Conservation (phyloP, 2,888 invertebrate genomes). For the Monochamus alternatus region DNA sequence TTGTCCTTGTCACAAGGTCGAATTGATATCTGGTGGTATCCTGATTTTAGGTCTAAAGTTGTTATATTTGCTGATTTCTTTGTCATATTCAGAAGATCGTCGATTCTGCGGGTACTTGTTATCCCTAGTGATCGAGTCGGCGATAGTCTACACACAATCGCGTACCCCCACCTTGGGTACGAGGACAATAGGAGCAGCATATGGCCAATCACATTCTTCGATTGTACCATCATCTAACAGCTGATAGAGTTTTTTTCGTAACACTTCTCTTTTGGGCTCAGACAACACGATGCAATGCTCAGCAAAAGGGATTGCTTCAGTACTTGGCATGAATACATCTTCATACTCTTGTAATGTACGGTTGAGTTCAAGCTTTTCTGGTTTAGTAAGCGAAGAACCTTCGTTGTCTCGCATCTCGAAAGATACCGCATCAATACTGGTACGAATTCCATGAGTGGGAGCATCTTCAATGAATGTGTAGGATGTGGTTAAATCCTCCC, state of each 20-base stretch:
- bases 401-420: background rate
- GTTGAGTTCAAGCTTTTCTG: background rate
- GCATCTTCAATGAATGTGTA: background rate
- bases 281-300: too few relatives aligned
- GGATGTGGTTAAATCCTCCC: background rate
- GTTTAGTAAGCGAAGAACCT: background rate
- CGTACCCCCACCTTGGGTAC: too few relatives aligned
- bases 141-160: too few relatives aligned
- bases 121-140: too few relatives aligned
- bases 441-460: background rate
- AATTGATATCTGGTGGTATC: conserved; percentile 33
- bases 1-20: conserved; percentile 38
- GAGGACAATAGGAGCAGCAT: too few relatives aligned
- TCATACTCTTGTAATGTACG: background rate
- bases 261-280: too few relatives aligned
- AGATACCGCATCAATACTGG: background rate
- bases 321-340: background rate
- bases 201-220: too few relatives aligned
- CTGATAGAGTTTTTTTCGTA: too few relatives aligned
- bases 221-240: too few relatives aligned
- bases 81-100: too few relatives aligned
- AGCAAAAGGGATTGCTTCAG: background rate
- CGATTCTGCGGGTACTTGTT: too few relatives aligned
- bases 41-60: conserved; percentile 37
- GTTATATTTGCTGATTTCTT: too few relatives aligned